Percentiles rank a stretch among this genome's conserved stretches.
Evolutionary conservation across 1,140 invertebrate genomes (phyloP).

Genomic region (Centruroides sculpturatus): DNA sequence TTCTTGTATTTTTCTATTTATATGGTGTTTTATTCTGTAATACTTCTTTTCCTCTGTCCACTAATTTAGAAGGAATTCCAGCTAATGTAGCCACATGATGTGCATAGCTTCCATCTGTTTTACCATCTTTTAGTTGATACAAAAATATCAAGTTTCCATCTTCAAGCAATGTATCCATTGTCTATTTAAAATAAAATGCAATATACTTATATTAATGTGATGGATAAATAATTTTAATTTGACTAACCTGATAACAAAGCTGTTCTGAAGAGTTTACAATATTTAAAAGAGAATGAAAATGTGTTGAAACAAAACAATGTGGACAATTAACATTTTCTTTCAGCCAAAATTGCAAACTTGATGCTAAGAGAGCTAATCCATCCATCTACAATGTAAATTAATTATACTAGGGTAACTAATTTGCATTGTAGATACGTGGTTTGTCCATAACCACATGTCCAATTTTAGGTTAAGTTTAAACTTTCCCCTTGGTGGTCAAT

Average conservation of each 20-base stretch:
- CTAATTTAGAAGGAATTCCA: conserved; percentile 29
- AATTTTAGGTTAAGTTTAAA: too few relatives aligned
- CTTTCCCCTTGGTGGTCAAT: too few relatives aligned
- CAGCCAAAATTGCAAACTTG: conserved; percentile 48
- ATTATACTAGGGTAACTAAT: too few relatives aligned
- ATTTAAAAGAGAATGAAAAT: conserved; percentile 48
- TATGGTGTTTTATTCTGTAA: background rate
- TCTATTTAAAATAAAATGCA: conserved; percentile 25
- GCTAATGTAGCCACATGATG: conserved; percentile 34
- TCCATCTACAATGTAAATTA: conserved; percentile 34
- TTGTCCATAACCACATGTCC: too few relatives aligned
- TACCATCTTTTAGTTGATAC: conserved; percentile 40
- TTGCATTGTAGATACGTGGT: too few relatives aligned
- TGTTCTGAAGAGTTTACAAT: conserved; percentile 25
- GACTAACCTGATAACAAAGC: conserved; percentile 31
- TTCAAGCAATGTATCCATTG: conserved; percentile 39
- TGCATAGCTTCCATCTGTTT: conserved; percentile 39
- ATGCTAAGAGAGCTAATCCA: conserved; percentile 50
- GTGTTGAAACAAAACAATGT: conserved; percentile 59
- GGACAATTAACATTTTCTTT: conserved; percentile 42
- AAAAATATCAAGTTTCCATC: conserved; percentile 42
- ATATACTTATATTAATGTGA: background rate
- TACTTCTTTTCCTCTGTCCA: conserved; percentile 30
- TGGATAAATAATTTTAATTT: background rate
- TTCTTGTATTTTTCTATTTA: background rate